Evolutionary conservation across 2,113 vertebrate species (phyloP).

Genomic region (Chrysemys picta): DNA sequence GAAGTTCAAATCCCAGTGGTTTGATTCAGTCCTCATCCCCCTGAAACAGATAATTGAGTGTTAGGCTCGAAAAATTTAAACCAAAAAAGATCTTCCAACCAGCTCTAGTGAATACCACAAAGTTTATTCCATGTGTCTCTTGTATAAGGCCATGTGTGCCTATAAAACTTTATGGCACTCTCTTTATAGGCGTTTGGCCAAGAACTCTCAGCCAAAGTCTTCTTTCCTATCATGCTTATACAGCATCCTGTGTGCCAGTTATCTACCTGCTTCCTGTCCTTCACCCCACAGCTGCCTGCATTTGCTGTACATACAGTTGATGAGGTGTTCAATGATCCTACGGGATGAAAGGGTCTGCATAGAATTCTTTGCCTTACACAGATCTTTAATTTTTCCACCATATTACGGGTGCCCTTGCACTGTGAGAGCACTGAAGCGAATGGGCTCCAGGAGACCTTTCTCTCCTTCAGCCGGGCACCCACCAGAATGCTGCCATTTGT

Average conservation of each 20-base stretch:
- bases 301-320: background rate
- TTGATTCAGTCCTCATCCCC: background rate
- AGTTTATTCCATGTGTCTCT: background rate
- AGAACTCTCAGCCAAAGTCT: background rate
- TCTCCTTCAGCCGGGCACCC: background rate
- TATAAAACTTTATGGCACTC: background rate
- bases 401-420: background rate
- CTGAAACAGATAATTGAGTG: background rate
- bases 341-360: background rate
- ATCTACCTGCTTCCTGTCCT: background rate
- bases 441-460: background rate
- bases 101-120: background rate
- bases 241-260: background rate
- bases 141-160: background rate
- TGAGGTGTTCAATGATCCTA: background rate
- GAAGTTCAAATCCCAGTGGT: background rate
- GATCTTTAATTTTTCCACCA: background rate
- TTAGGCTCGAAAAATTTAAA: background rate
- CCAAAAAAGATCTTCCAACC: background rate
- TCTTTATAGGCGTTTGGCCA: background rate
- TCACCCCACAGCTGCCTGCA: background rate
- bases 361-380: accelerated
- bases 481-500: background rate
- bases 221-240: background rate
- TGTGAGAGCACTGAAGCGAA: accelerated